These are phyloP conservation scores for Formica aserva DNA, from an alignment of 2,888 invertebrate genomes.

Conservation along the genomic window DNA sequence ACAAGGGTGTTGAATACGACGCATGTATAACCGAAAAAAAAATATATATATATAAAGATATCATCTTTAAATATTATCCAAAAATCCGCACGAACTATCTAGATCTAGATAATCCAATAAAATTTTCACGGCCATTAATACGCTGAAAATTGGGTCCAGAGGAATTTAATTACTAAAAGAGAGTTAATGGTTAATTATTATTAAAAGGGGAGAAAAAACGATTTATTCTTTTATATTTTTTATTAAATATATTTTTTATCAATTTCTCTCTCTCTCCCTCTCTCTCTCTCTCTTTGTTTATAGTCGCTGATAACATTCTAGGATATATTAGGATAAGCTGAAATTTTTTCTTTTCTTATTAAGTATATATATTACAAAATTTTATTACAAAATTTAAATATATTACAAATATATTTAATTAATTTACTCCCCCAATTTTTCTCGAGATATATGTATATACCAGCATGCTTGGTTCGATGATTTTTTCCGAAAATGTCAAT, in stretches of 20 bases:
- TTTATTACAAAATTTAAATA: too few relatives aligned
- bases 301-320: background rate
- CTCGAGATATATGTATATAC: background rate
- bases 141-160: background rate
- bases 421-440: background rate
- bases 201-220: background rate
- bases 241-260: background rate
- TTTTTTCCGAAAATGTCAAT: conserved; percentile 13
- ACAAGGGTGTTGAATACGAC: background rate
- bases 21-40: background rate
- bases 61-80: too few relatives aligned
- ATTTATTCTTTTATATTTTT: background rate
- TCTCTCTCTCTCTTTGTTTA: background rate
- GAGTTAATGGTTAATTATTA: background rate
- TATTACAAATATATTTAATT: background rate
- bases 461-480: background rate
- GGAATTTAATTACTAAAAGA: background rate
- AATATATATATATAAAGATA: too few relatives aligned
- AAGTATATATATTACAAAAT: background rate
- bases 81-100: background rate
- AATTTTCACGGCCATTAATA: background rate
- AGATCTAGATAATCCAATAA: background rate
- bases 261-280: too few relatives aligned
- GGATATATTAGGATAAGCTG: background rate
- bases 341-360: background rate